Conservation (phyloP, 2,888 invertebrate genomes). For the Ophion ventricosus region DNA sequence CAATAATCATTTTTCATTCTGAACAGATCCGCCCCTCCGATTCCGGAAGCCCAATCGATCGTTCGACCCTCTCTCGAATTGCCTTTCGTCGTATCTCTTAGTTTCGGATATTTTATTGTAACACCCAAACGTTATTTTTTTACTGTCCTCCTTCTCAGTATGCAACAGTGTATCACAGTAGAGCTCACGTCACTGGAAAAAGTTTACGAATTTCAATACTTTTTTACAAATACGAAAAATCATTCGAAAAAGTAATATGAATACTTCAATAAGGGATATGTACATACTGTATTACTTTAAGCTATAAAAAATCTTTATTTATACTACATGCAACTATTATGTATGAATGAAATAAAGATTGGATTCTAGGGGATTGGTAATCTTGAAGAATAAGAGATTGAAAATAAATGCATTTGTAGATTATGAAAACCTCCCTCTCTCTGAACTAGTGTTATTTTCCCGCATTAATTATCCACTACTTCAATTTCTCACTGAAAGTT, state of each 20-base stretch:
- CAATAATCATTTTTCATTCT: conserved; percentile 37
- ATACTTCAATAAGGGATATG: no score
- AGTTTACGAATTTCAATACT: neutral
- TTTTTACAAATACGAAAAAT: neutral
- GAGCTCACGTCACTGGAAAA: neutral
- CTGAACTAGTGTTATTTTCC: no score
- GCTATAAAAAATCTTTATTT: no score
- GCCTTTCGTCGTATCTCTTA: neutral
- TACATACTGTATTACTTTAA: no score
- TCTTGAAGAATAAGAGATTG: no score
- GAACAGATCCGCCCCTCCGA: conserved; percentile 3
- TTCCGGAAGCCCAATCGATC: conserved; percentile 27
- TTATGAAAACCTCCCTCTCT: no score
- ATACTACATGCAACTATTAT: no score
- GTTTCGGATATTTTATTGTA: neutral
- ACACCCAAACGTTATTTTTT: conserved; percentile 1
- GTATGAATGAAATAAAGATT: no score
- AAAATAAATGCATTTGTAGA: no score
- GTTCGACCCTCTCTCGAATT: conserved; percentile 37
- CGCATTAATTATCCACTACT: no score
- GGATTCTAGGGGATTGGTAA: no score
- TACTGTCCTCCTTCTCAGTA: neutral
- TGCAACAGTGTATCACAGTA: conserved; percentile 12
- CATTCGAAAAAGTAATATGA: neutral
- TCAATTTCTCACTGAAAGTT: no score